Base-by-base conservation (phyloP, 1,140 invertebrate genomes). In the Choristoneura fumiferana region DNA sequence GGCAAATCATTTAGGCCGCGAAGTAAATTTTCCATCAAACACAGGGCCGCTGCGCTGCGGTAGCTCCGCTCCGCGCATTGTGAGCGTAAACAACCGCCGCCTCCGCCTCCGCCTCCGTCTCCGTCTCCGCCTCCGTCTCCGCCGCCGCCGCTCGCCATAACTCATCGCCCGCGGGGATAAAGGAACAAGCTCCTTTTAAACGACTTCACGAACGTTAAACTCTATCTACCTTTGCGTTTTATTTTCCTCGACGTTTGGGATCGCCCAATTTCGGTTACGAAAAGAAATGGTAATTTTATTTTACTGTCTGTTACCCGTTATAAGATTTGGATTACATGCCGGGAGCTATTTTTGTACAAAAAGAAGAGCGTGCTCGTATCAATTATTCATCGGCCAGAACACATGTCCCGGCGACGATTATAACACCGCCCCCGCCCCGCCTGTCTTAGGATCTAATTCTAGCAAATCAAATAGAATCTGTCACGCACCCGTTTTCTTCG, bases 281-380 rank as follows among this genome's bases (percentile, higher is more conserved):
- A 49, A 18, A 49, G 18, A 49, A 49, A 49, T 49, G 43, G 43
- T 49, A 49, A 49, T 49, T 49, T 49, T 49, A 49, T 49, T 29
- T 12, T 22, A n/a, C 4, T 3, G 18, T 33, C 18, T 49, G 18
- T 49, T 49, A 12, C 22, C 22, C 13, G 43, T 49, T 22, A 49
- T n/a, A 49, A 22, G 18, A 49, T 49, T 29, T 49, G 10, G 37
- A 22, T 49, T 29, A 49, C 43, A 49, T 29, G 12, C 22, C 43
- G 10, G n/a, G 43, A 17, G 43, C 43, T n/a, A 22, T 10, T 4
- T 22, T 49, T 33, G n/a, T 49, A 49, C 43, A 5, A 49, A 49
- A 17, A 14, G 40, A n/a, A n/a, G 29, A n/a, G 22, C 18, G 14
- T 10, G 12, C n/a, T 22, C 22, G 22, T 6, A 29, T 29, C 22